These are phyloP conservation scores for Leiothrix lutea DNA, from an alignment of 2,113 vertebrate species.

Conservation along the genomic window DNA sequence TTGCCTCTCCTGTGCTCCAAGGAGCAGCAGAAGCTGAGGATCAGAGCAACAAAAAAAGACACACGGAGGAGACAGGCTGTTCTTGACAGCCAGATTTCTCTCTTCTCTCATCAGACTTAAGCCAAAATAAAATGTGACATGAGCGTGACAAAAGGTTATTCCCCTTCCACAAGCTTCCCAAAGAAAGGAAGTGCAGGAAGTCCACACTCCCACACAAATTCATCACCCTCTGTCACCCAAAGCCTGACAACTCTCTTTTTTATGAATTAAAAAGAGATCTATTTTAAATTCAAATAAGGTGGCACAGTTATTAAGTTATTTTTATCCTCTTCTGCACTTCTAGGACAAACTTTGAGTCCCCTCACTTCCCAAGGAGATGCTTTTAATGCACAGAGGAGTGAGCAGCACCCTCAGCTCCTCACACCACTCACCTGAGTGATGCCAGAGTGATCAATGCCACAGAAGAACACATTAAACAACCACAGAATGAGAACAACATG, in stretches of 20 bases:
- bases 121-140: slow-evolving; percentile 15
- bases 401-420: not conserved
- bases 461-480: not conserved
- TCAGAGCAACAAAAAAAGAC: not conserved
- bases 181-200: not conserved
- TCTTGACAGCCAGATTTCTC: slow-evolving; percentile 11
- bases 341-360: not conserved
- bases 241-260: slow-evolving; percentile 20
- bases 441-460: not conserved
- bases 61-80: not conserved
- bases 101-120: slow-evolving; percentile 1
- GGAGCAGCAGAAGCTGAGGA: not conserved
- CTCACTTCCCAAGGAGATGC: not conserved
- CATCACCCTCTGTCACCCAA: slow-evolving; percentile 27
- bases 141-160: slow-evolving; percentile 14
- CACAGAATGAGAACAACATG: not conserved
- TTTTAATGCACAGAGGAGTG: not conserved
- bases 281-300: slow-evolving; percentile 31
- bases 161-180: not conserved
- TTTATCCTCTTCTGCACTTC: not conserved
- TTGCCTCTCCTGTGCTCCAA: not conserved
- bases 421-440: not conserved
- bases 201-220: not conserved
- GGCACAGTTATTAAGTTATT: slow-evolving; percentile 35
- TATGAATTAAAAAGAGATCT: slow-evolving; percentile 29